Base-by-base conservation (phyloP, 2,888 invertebrate species). In the Venustoraphidia nigricollis region DNA sequence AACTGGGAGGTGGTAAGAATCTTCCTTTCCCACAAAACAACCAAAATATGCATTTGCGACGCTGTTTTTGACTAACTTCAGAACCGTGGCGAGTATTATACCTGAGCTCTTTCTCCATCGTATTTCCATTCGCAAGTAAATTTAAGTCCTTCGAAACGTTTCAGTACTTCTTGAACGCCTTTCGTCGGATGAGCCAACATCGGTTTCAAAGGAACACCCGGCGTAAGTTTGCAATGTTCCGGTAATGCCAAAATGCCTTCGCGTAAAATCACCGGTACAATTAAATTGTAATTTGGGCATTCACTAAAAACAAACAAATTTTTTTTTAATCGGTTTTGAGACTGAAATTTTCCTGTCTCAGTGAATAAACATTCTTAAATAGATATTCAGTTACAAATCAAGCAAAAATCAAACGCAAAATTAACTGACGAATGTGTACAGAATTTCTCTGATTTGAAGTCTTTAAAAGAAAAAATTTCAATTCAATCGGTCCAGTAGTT, bases 71-170 rank as follows among this genome's bases (percentile, higher is more conserved):
- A n/a, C n/a, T n/a, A n/a, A n/a, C n/a, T n/a, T n/a, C n/a, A n/a
- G n/a, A n/a, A n/a, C n/a, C n/a, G n/a, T n/a, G n/a, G n/a, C 6
- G 6, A 27, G 6, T 27, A 27, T 14, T 10, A 37, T 59, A 89
- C 82, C 76, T 95, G 97, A 0, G 96, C 97, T 57, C 98, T 75
- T 73, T 98, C 98, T 1, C 98, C 98, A 67, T 99, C 98, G 66
- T 99, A 98, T 66, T 98, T 98, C 81, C 86, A 99, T 70, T 99
- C 98, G 65, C 97, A 97, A 1, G 96, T 96, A 65, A 99, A 97
- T 58, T 81, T 77, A 53, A 85, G 74, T 10, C 83, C 82, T 51
- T 67, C 66, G 50, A 66, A 79, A 59, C 91, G 75, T 51, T 79
- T 75, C 47, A 96, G 67, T 5, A 96, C 86, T 64, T 95, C 94